Evolutionary conservation across 1,140 invertebrate genomes (phyloP), one percentile per base, ranked within the genome.

Genomic region (Lanistes nyassanus): DNA sequence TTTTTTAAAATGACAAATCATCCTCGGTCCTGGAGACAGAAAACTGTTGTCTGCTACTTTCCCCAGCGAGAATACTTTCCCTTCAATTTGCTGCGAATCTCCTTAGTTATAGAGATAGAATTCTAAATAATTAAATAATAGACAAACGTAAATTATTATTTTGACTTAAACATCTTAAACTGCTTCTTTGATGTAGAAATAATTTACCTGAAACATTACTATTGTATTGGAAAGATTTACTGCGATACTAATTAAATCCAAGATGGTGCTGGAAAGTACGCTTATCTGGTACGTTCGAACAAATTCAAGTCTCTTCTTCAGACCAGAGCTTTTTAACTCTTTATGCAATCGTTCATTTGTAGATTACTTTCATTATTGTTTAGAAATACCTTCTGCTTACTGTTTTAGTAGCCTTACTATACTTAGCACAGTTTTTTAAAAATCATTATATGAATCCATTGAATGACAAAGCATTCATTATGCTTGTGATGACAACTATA

Each of bases 261-360:
- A 93, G 91, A 98, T 98, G 96, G 96, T 97, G 87, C 92, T 98
- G 76, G 97, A 98, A 92, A 98, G 97, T 94, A 98, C 97, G 87
- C 97, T 98, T 93, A 96, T 98, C 90, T 98, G 97, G 94, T 96
- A 92, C 93, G 90, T 86, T 82, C 76, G 76, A 39, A 29, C 29
- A 53, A 56, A 76, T 13, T 47, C 19, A 56, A 68, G 21, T 34
- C 34, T 36, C 19, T 47, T 72, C 47, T 55, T 7, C 21, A 26
- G 21, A 53, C 31, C 37, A 65, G 64, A 21, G 23, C n/a, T 16
- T 62, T 29, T 23, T 26, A 0, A 0, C 29, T 31, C 21, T 5
- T 5, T 0, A 21, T 34, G 11, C 6, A 7, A 56, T 51, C 67
- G 16, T 62, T 51, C n/a, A 39, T 0, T 42, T 34, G 16, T 55